phyloP scores from a whole-genome alignment of 2,113 vertebrate species.

The Aramus guarauna region DNA sequence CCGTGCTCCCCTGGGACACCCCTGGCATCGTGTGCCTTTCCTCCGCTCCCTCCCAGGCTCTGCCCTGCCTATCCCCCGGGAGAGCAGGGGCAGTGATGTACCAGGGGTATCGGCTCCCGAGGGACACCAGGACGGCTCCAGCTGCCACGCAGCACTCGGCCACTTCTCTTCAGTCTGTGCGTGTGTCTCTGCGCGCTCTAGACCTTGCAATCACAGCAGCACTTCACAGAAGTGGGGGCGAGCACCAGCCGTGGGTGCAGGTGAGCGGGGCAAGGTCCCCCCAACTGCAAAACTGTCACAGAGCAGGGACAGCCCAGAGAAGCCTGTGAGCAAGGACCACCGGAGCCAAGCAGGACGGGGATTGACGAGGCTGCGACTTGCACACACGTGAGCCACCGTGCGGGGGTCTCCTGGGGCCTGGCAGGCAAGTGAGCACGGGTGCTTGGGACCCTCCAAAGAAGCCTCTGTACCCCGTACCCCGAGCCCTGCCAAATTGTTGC shows the following conservation, averaged over 20 bases:
- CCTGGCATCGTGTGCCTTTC: accelerated
- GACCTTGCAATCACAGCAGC: background rate
- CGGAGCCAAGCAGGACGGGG: background rate
- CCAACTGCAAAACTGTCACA: background rate
- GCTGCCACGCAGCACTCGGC: accelerated
- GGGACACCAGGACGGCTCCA: background rate
- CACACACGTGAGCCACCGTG: accelerated
- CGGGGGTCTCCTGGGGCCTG: background rate
- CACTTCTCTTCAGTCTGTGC: background rate
- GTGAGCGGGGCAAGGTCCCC: background rate
- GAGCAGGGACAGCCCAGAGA: background rate
- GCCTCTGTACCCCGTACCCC: background rate
- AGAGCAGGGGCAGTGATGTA: background rate
- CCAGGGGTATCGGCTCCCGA: accelerated
- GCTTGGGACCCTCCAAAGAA: background rate
- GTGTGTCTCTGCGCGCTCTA: background rate
- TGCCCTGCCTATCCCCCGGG: background rate
- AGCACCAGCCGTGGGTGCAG: background rate
- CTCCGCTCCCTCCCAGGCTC: background rate
- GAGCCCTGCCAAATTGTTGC: background rate
- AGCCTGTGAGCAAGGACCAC: background rate
- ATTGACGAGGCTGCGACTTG: background rate
- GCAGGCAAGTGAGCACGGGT: accelerated
- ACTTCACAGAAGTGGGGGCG: background rate
- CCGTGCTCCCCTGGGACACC: background rate